These are phyloP conservation scores for Pollimyrus isidori DNA, from an alignment of 2,113 vertebrate genomes.

Conservation along the genomic window DNA sequence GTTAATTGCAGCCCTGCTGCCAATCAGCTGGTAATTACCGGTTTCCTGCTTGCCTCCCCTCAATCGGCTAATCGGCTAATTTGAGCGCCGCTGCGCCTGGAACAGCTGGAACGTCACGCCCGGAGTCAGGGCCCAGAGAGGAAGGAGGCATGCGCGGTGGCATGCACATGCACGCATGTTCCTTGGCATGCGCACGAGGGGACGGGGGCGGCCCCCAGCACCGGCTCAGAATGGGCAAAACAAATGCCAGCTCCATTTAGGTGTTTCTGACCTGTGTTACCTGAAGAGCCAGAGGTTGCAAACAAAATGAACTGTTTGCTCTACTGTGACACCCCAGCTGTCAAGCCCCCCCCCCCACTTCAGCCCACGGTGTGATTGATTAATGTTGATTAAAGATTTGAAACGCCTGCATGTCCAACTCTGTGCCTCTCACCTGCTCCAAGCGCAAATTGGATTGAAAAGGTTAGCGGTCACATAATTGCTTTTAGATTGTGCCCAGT, in stretches of 20 bases:
- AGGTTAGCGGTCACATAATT: slow-evolving; percentile 55
- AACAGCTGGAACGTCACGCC: slow-evolving; percentile 67
- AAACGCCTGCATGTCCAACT: slow-evolving; percentile 45
- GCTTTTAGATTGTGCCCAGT: slow-evolving; percentile 56
- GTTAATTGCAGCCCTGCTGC: slow-evolving; percentile 71
- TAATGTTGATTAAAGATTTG: slow-evolving; percentile 53
- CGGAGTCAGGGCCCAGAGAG: slow-evolving; percentile 49
- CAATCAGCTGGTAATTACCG: slow-evolving; percentile 76
- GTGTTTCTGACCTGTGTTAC: background rate
- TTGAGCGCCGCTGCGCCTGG: slow-evolving; percentile 58
- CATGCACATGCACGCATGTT: slow-evolving; percentile 23
- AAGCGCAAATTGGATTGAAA: slow-evolving; percentile 54
- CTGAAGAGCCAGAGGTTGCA: background rate
- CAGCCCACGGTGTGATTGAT: slow-evolving; percentile 43
- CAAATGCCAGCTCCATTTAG: background rate
- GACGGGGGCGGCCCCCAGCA: background rate
- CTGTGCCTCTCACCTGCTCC: slow-evolving; percentile 36
- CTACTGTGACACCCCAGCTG: slow-evolving; percentile 21
- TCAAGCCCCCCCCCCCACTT: slow-evolving; percentile 29
- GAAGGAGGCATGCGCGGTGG: slow-evolving; percentile 8
- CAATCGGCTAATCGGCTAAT: slow-evolving; percentile 74
- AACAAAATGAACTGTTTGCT: background rate
- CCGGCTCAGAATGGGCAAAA: background rate
- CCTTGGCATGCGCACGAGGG: background rate
- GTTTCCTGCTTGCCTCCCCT: slow-evolving; percentile 70